phyloP scores from a whole-genome alignment of 2,797 vertebrate genomes.

The Centropyge bicolor region DNA sequence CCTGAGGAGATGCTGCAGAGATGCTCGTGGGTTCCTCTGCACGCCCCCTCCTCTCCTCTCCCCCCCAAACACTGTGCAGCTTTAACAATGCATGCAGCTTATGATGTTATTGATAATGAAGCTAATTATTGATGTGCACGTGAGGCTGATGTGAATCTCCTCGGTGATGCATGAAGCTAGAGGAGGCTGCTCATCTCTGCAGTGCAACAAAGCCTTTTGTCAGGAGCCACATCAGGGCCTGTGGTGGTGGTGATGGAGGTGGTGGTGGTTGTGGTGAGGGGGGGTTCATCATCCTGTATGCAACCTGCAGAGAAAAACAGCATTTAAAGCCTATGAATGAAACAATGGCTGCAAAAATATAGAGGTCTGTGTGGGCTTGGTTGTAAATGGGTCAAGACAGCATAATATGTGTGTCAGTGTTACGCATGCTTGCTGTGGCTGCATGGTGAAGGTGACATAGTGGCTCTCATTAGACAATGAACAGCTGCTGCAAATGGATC shows the following conservation, averaged over 20 bases:
- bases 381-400: conserved; percentile 65
- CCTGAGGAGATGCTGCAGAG: neutral
- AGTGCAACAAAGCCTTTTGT: conserved; percentile 74
- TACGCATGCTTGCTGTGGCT: conserved; percentile 62
- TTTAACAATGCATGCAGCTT: neutral
- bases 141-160: conserved; percentile 39
- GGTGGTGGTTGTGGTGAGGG: neutral
- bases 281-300: neutral
- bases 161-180: conserved; percentile 19
- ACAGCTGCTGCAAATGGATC: neutral
- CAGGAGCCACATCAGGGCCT: conserved; percentile 29
- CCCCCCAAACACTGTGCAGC: neutral
- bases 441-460: conserved; percentile 60
- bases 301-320: neutral
- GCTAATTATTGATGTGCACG: conserved; percentile 6
- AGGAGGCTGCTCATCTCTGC: conserved; percentile 46
- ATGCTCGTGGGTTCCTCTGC: neutral
- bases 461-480: conserved; percentile 29
- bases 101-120: neutral
- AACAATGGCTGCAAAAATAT: neutral
- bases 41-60: too few species aligned
- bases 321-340: too few species aligned
- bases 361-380: neutral
- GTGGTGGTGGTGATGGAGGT: neutral
- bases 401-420: conserved; percentile 78